A percentile compares a stretch with the other conserved stretches of the same genome.
Evolutionary conservation across 2,797 vertebrate genomes (phyloP).

Genomic region (Pagetopsis macropterus): DNA sequence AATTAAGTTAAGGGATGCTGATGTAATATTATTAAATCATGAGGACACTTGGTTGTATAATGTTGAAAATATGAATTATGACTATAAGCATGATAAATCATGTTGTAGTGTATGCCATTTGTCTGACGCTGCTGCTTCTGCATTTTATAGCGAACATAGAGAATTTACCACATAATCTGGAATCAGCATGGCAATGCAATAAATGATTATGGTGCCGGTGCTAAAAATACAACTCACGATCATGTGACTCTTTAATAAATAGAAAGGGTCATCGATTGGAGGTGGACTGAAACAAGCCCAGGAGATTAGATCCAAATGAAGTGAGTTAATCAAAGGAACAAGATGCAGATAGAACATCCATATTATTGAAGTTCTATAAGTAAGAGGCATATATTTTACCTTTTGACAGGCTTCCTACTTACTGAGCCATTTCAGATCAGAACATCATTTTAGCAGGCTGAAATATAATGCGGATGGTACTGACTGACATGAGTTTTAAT

Average conservation of each 20-base stretch:
- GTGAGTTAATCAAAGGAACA: constrained; percentile 81
- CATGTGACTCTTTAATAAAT: constrained; percentile 73
- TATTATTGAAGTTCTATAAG: constrained; percentile 81
- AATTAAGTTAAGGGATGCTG: constrained; percentile 20
- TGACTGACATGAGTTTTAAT: constrained; percentile 13
- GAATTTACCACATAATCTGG: constrained; percentile 51
- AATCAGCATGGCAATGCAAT: constrained; percentile 44
- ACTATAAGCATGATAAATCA: neutral
- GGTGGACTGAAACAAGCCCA: constrained; percentile 68
- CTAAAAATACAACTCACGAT: constrained; percentile 63
- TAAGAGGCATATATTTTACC: constrained; percentile 72
- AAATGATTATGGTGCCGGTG: constrained; percentile 49
- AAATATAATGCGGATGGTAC: constrained; percentile 25
- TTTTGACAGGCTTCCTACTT: constrained; percentile 65
- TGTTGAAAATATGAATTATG: neutral
- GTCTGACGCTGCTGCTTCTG: constrained; percentile 14
- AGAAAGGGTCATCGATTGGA: constrained; percentile 66
- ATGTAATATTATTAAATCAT: constrained; percentile 11
- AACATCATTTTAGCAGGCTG: constrained; percentile 37
- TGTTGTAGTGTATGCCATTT: neutral
- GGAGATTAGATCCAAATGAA: constrained; percentile 75
- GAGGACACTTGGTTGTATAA: neutral
- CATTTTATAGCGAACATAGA: constrained; percentile 29
- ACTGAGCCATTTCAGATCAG: constrained; percentile 50
- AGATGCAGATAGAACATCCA: constrained; percentile 73